A percentile compares a stretch with the other conserved stretches of the same genome.
Evolutionary conservation across 35 echinoderm and acorn worm genomes (phyloP).

Genomic region (Antedon bifida): DNA sequence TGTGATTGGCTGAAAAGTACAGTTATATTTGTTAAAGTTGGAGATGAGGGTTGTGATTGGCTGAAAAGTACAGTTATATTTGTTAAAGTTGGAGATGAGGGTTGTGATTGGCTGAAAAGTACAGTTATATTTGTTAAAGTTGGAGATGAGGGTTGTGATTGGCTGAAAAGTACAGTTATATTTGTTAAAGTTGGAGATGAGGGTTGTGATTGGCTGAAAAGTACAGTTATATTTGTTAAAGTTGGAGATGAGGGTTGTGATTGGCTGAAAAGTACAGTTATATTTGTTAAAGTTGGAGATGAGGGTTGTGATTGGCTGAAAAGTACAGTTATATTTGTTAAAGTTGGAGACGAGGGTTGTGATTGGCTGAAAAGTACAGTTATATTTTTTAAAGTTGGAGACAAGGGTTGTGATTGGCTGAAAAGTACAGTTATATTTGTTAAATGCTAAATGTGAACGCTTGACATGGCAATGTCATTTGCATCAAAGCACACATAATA

Average conservation of each 20-base stretch:
- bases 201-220: conserved; percentile 25
- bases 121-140: not conserved
- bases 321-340: not conserved
- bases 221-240: not conserved
- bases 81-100: conserved; percentile 9
- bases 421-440: not conserved
- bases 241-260: conserved; percentile 29
- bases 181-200: conserved; percentile 2
- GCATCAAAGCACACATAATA: too few species aligned
- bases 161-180: conserved; percentile 1
- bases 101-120: conserved; percentile 21
- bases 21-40: not conserved
- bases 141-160: conserved; percentile 25
- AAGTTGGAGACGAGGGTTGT: conserved; percentile 21
- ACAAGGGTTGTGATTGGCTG: conserved; percentile 22
- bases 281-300: conserved; percentile 3
- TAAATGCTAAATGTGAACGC: too few species aligned
- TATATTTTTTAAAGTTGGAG: conserved; percentile 3
- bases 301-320: conserved; percentile 23
- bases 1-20: conserved; percentile 15
- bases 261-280: not conserved
- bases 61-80: not conserved
- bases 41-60: conserved; percentile 21
- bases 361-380: conserved; percentile 8
- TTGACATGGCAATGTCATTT: too few species aligned